Percentiles rank a stretch among this genome's conserved stretches.
Evolutionary conservation across 2,888 invertebrate species (phyloP).

Genomic region (Philereme vetulata): DNA sequence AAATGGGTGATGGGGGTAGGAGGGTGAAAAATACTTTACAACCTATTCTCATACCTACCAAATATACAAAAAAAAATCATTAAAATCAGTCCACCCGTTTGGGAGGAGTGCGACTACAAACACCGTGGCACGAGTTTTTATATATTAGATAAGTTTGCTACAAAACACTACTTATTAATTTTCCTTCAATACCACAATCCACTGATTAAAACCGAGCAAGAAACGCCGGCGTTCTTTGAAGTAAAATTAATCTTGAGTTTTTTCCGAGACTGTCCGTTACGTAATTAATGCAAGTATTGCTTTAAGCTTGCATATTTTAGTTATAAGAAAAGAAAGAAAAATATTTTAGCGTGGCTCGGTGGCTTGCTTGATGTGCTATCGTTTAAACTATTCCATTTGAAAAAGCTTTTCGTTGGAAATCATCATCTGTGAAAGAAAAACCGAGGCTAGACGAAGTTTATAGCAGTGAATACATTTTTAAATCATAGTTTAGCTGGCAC

Average conservation of each 20-base stretch:
- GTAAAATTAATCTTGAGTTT: slow-evolving; percentile 25
- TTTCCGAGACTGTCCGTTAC: slow-evolving; percentile 29
- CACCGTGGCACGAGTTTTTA: background rate
- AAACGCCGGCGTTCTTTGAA: slow-evolving; percentile 28
- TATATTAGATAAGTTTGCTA: slow-evolving; percentile 11
- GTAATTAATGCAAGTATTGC: slow-evolving; percentile 32
- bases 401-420: slow-evolving; percentile 14
- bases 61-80: too few species aligned
- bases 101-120: too few species aligned
- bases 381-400: slow-evolving; percentile 1
- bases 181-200: slow-evolving; percentile 24
- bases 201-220: slow-evolving; percentile 26
- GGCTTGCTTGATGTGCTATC: slow-evolving; percentile 1
- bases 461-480: too few species aligned
- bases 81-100: too few species aligned
- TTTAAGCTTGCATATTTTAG: slow-evolving; percentile 28
- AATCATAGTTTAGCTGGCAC: too few species aligned
- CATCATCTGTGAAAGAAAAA: slow-evolving; percentile 12
- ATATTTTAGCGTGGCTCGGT: slow-evolving; percentile 7
- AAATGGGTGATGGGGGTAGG: background rate
- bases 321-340: slow-evolving; percentile 13
- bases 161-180: slow-evolving; percentile 20
- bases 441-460: too few species aligned
- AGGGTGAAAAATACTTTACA: too few species aligned
- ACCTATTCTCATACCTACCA: too few species aligned